Percentiles rank a stretch among this genome's conserved stretches.
Conservation (phyloP, 2,113 vertebrate genomes). For the Thunnus maccoyii region DNA sequence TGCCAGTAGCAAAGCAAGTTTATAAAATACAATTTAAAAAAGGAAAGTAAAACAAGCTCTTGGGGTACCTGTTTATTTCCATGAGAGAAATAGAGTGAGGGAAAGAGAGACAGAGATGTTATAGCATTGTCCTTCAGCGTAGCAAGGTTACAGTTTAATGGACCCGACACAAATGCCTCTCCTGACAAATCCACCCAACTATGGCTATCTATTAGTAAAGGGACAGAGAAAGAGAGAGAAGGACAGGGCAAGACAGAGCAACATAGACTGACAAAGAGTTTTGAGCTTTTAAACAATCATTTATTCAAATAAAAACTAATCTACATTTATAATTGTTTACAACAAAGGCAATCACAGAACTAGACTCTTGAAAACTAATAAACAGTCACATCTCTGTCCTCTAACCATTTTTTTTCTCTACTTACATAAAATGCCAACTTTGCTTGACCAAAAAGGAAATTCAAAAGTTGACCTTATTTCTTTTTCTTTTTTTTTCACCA, state of each 20-base stretch:
- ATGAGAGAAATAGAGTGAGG: slow-evolving; percentile 12
- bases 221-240: slow-evolving; percentile 7
- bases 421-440: too few species aligned
- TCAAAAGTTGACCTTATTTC: too few species aligned
- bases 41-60: slow-evolving; percentile 7
- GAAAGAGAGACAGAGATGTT: slow-evolving; percentile 39
- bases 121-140: slow-evolving; percentile 60
- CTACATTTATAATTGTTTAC: too few species aligned
- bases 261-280: slow-evolving; percentile 10
- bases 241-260: not conserved
- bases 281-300: too few species aligned
- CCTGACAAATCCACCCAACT: slow-evolving; percentile 56
- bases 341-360: too few species aligned
- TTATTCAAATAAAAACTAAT: too few species aligned
- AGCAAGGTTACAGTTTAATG: slow-evolving; percentile 75
- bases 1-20: not conserved
- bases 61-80: slow-evolving; percentile 21
- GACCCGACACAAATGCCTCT: slow-evolving; percentile 62
- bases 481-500: too few species aligned
- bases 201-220: slow-evolving; percentile 53
- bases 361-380: too few species aligned
- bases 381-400: too few species aligned
- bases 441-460: too few species aligned
- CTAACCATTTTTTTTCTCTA: too few species aligned
- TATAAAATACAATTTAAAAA: not conserved